Base-by-base conservation (phyloP, 2,888 invertebrate genomes). In the Mesorhabditis sp. region DNA sequence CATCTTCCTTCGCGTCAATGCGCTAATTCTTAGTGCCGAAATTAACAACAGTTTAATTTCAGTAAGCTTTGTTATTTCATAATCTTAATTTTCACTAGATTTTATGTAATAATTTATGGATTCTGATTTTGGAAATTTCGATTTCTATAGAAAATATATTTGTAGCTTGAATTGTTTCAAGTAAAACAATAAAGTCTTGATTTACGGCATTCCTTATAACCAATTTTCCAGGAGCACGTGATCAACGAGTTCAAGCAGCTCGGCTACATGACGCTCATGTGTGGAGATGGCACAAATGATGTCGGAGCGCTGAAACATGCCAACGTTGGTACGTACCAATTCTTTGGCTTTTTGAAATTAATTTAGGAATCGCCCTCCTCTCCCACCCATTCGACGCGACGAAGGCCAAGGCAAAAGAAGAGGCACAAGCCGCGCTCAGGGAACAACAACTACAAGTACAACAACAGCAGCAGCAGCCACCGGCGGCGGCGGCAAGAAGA, bases 231-330 rank as follows among this genome's bases (percentile, higher is more conserved):
- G 87, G 97, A 98, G 87, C 92, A 91, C 85, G 92, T 97, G 3
- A 92, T 99, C 63, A 92, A 93, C 6, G 91, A 92, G 4, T 87
- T 98, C 68, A 96, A 94, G 86, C 90, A 91, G 45, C 88, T 92
- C 10, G 98, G 98, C 4, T 93, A 91, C 84, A 90, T 90, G 4
- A 95, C 96, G 0, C 89, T 99, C 3, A 99, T 99, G 99, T 99
- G 98, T 86, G 98, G 99, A 3, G 99, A 99, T 88, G 99, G 99
- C 69, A 99, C 99, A 2, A 99, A 99, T 87, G 98, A 99, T 88
- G 98, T 99, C 10, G 98, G 98, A 28, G 95, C 95, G 4, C 88
- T 99, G 67, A 99, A 98, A 88, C 98, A 99, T 88, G 95, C 98
- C 45, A 92, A 98, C 88, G 95, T 93, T 84, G 91, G 91, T 79